Evolutionary conservation across 2,888 invertebrate genomes (phyloP).

Genomic region (Gisinianus flammeolus): DNA sequence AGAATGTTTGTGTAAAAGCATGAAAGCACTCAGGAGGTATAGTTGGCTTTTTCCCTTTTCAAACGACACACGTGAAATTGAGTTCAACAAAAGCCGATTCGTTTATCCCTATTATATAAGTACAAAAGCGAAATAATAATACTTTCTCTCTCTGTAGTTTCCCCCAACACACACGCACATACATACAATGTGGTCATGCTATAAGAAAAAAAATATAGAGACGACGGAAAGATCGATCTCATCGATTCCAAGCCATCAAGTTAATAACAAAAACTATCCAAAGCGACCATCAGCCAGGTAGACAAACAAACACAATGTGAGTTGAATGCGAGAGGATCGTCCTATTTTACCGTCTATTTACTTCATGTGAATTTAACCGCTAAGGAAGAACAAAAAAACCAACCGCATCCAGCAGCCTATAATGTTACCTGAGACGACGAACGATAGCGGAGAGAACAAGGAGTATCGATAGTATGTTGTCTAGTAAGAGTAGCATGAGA

Average conservation of each 20-base stretch:
- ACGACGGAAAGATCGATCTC: constrained; percentile 11
- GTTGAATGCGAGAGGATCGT: not conserved
- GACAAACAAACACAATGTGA: not conserved
- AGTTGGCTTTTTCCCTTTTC: not conserved
- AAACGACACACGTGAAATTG: not conserved
- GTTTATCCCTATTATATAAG: not conserved
- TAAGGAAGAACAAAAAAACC: not conserved
- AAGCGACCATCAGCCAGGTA: no score
- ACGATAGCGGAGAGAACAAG: constrained; percentile 79
- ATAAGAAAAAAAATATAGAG: not conserved
- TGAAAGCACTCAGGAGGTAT: no score
- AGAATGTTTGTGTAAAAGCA: not conserved
- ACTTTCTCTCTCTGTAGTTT: not conserved
- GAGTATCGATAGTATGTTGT: constrained; percentile 90
- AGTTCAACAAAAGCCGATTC: not conserved
- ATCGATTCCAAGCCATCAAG: constrained; percentile 27
- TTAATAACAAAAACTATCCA: no score
- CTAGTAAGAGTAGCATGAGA: constrained; percentile 73
- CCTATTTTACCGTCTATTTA: not conserved
- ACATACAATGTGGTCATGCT: not conserved
- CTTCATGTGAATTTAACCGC: not conserved
- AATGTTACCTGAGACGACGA: constrained; percentile 41
- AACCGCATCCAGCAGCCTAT: not conserved
- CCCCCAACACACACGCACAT: not conserved
- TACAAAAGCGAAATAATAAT: not conserved